Conservation (phyloP, 1,140 invertebrate genomes). For the Pogonognathellus flavescens region DNA sequence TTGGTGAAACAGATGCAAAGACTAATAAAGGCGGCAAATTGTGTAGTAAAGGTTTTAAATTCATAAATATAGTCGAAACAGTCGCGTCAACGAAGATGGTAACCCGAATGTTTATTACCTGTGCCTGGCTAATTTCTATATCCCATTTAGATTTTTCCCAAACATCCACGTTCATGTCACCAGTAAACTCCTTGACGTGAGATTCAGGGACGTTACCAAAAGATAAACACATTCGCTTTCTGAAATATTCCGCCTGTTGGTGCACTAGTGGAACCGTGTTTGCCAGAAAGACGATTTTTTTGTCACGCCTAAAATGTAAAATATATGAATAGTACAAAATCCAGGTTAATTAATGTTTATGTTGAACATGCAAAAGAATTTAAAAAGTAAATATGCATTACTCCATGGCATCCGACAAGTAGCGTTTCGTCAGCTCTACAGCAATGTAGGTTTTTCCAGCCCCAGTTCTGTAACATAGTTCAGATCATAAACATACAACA, state of each 20-base stretch:
- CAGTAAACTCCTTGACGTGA: not conserved
- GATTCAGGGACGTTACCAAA: no score
- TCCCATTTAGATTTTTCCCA: not conserved
- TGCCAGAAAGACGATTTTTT: slow-evolving; percentile 17
- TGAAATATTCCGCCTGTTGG: not conserved
- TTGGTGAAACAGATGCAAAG: no score
- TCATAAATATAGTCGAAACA: not conserved
- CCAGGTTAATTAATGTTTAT: no score
- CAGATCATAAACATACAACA: no score
- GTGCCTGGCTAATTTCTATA: no score
- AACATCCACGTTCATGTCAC: slow-evolving; percentile 19
- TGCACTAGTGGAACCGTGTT: not conserved
- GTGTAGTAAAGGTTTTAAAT: not conserved
- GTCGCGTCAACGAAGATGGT: not conserved
- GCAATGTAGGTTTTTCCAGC: slow-evolving; percentile 95
- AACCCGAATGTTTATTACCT: not conserved
- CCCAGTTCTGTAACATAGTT: slow-evolving; percentile 76
- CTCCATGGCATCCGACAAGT: slow-evolving; percentile 73
- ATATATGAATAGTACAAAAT: no score
- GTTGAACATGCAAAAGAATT: no score
- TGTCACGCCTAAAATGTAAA: not conserved
- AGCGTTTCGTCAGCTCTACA: slow-evolving; percentile 81
- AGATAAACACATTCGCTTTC: not conserved
- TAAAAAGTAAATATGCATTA: no score
- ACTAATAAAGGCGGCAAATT: no score